Percentiles rank a stretch among this genome's conserved stretches.
Evolutionary conservation across 2,888 invertebrate genomes (phyloP).

Genomic region (Phalera bucephala): DNA sequence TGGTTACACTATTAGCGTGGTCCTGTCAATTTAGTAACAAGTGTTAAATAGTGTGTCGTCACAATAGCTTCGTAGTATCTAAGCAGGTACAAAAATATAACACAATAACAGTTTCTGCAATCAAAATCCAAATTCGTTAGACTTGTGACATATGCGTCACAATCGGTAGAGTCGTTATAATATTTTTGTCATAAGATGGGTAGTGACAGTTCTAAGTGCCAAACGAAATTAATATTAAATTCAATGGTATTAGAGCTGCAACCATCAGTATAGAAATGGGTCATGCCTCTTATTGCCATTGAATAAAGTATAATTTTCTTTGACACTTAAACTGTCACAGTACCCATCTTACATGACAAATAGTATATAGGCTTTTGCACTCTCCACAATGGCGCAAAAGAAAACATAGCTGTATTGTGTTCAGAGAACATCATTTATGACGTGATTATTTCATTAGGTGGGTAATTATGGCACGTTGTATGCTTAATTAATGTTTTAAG

Average conservation of each 20-base stretch:
- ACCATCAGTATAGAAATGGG: no score
- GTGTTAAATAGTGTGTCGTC: slow-evolving; percentile 35
- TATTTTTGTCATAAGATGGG: no score
- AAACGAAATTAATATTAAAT: no score
- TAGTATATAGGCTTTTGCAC: no score
- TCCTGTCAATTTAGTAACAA: slow-evolving; percentile 20
- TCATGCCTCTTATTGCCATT: no score
- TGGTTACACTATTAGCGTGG: slow-evolving; percentile 36
- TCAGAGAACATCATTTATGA: background rate
- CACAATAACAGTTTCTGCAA: slow-evolving; percentile 4
- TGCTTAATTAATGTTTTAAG: no score
- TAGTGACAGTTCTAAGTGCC: no score
- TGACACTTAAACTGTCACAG: no score
- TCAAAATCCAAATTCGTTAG: background rate
- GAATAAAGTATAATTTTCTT: no score
- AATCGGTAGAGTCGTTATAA: background rate
- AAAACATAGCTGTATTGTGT: background rate
- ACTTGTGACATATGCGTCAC: background rate
- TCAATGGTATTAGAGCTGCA: no score
- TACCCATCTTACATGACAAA: no score
- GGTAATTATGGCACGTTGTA: background rate
- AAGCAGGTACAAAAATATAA: slow-evolving; percentile 10
- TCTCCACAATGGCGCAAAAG: background rate
- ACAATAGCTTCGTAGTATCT: slow-evolving; percentile 20
- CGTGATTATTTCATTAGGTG: no score